These are phyloP conservation scores for Rhynchomys soricoides DNA, from an alignment of 2,113 vertebrate genomes.

Conservation along the genomic window DNA sequence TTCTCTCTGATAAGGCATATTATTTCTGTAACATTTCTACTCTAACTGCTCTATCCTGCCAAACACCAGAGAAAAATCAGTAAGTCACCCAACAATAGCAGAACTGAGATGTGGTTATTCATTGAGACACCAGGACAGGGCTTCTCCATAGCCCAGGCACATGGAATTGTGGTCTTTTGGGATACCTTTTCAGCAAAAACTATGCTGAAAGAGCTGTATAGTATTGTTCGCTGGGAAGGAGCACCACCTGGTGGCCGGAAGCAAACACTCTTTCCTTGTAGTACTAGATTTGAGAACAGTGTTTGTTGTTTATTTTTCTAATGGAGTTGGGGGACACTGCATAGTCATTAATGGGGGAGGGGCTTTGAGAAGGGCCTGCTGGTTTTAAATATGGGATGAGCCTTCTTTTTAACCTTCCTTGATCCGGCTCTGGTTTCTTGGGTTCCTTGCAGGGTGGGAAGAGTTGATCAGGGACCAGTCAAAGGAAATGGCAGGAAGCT, in stretches of 20 bases:
- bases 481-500: neutral
- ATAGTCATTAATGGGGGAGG: neutral
- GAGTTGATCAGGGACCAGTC: neutral
- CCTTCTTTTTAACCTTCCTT: neutral
- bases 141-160: neutral
- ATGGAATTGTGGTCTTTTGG: accelerated
- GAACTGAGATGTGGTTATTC: neutral
- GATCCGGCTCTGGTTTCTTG: neutral
- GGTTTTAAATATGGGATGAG: neutral
- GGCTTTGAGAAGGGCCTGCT: neutral
- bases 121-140: neutral
- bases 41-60: neutral
- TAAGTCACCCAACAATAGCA: neutral
- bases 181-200: neutral
- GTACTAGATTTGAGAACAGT: no score
- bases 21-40: neutral
- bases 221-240: neutral
- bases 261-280: neutral
- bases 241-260: conserved; percentile 12
- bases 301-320: neutral
- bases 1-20: neutral
- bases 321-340: neutral
- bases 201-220: neutral
- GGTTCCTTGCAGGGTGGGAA: neutral
- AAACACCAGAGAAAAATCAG: neutral